Evolutionary conservation across 2,797 vertebrate genomes (phyloP).

Genomic region (Iguana delicatissima): DNA sequence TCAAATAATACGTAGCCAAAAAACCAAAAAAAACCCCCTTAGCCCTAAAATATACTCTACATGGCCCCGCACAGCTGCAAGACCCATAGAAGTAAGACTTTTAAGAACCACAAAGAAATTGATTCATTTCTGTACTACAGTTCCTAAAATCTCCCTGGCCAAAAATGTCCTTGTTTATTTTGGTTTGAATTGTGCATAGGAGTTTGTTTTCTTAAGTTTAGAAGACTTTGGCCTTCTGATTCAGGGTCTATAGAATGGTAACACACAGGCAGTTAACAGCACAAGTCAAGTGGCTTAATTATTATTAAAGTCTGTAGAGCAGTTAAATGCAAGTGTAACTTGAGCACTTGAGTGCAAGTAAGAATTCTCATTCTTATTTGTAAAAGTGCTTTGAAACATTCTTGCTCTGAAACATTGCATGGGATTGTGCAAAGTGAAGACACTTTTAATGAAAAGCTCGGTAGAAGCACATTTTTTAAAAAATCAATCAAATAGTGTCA

Average conservation of each 20-base stretch:
- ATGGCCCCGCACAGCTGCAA: no score
- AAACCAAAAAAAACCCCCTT: no score
- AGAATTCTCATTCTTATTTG: background rate
- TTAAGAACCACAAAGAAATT: no score
- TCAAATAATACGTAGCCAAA: no score
- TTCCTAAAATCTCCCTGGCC: background rate
- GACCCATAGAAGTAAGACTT: no score
- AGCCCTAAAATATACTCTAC: no score
- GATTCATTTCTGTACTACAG: no score
- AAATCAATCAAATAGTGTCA: background rate
- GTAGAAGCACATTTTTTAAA: background rate
- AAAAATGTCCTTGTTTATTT: background rate
- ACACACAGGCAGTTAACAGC: constrained; percentile 43
- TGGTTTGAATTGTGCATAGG: background rate
- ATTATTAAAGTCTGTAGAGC: constrained; percentile 23
- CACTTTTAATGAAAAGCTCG: background rate
- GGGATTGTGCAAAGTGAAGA: background rate
- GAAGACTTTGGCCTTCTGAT: constrained; percentile 49
- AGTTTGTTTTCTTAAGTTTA: background rate
- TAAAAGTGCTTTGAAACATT: background rate
- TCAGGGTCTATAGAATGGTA: constrained; percentile 5
- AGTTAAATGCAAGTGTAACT: no score
- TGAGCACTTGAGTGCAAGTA: background rate
- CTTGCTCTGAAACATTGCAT: background rate
- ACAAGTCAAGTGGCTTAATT: constrained; percentile 33